Percentiles rank a stretch among this genome's conserved stretches.
These are phyloP conservation scores for Sycobia sp. DNA, from an alignment of 1,140 invertebrate species.

Conservation along the genomic window DNA sequence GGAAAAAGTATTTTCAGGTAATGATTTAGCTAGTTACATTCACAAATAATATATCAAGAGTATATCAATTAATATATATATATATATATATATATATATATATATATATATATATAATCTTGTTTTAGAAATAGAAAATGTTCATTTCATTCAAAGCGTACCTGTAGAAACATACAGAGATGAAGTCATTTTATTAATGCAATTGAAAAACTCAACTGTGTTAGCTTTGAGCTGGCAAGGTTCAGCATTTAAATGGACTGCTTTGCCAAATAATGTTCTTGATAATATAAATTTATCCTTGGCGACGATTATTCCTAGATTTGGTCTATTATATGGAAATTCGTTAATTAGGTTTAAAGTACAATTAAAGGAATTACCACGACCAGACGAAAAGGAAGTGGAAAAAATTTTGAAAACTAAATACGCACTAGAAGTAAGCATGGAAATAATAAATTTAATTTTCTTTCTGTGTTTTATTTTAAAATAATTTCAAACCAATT, in stretches of 20 bases:
- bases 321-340: conserved; percentile 44
- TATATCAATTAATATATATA: too few species aligned
- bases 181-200: conserved; percentile 48
- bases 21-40: neutral
- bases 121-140: conserved; percentile 42
- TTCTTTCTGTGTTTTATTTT: too few species aligned
- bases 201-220: conserved; percentile 43
- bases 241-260: conserved; percentile 35
- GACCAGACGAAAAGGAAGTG: conserved; percentile 33
- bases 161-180: conserved; percentile 49
- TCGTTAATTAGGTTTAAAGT: conserved; percentile 41
- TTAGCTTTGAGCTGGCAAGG: conserved; percentile 44
- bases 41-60: too few species aligned
- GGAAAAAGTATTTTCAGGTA: conserved; percentile 33
- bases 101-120: neutral
- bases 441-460: neutral
- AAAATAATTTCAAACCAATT: too few species aligned
- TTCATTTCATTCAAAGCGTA: conserved; percentile 41
- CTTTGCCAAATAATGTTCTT: conserved; percentile 36
- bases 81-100: neutral
- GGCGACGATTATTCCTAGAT: conserved; percentile 42
- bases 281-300: conserved; percentile 43
- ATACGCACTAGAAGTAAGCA: conserved; percentile 37
- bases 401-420: conserved; percentile 38
- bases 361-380: conserved; percentile 27